Percentiles rank a stretch among this genome's conserved stretches.
phyloP scores from a whole-genome alignment of 2,888 invertebrate species.

The Cantharis flavilabris region DNA sequence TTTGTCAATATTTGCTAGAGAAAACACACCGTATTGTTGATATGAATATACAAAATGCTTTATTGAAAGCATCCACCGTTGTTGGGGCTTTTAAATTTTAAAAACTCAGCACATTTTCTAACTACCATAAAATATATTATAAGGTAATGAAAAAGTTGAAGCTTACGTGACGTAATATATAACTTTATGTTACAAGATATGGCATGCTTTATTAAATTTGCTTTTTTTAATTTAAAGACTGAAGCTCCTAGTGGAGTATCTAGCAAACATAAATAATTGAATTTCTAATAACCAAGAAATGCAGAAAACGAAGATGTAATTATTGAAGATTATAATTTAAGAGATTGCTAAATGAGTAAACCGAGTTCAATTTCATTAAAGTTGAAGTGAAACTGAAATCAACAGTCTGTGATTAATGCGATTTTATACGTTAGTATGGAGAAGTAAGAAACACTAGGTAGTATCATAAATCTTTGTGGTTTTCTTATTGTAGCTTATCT shows the following conservation, averaged over 20 bases:
- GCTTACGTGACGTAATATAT: background rate
- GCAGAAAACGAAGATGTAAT: background rate
- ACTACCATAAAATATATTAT: background rate
- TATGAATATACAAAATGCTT: background rate
- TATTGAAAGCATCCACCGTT: background rate
- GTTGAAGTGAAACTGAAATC: constrained; percentile 8
- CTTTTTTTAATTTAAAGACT: background rate
- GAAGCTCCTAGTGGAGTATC: background rate
- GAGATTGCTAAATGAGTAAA: background rate
- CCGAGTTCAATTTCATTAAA: background rate
- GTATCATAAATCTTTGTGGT: constrained; percentile 16
- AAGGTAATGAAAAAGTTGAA: background rate
- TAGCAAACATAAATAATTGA: background rate
- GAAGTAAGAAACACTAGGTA: constrained; percentile 16
- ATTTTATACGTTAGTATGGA: constrained; percentile 8
- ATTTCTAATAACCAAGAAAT: background rate
- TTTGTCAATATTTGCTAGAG: background rate
- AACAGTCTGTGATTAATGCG: constrained; percentile 13
- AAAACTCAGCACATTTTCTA: background rate
- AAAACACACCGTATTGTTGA: background rate
- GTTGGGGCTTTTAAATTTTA: background rate
- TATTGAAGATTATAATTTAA: background rate
- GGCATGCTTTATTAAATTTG: background rate
- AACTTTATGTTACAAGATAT: background rate
- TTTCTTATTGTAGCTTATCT: constrained; percentile 5